Conservation (phyloP, 2,113 vertebrate genomes). For the Antechinus flavipes region DNA sequence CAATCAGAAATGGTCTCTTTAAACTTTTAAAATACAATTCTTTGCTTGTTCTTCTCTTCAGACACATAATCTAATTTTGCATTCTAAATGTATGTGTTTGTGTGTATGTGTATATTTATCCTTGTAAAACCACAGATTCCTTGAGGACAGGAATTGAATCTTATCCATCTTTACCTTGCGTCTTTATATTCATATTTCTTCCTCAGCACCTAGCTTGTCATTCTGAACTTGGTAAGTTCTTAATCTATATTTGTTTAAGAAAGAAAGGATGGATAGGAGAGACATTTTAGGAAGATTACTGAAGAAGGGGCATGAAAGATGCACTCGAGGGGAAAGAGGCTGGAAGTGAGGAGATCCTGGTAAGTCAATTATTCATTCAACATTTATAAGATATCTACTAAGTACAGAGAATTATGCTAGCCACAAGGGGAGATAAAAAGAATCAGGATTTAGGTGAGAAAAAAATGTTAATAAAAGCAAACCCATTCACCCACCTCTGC, state of each 20-base stretch:
- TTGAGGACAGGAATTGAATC: not conserved
- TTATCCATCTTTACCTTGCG: not conserved
- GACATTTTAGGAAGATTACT: not conserved
- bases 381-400: not conserved
- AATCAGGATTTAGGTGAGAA: not conserved
- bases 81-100: not conserved
- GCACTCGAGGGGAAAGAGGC: not conserved
- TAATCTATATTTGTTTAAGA: not conserved
- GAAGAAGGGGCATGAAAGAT: not conserved
- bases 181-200: not conserved
- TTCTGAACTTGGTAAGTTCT: not conserved
- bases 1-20: not conserved
- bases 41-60: not conserved
- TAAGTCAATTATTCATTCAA: not conserved
- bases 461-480: not conserved
- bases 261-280: not conserved
- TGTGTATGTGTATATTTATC: not conserved
- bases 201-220: not conserved
- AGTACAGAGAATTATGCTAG: not conserved
- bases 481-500: too few relatives aligned
- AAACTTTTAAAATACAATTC: not conserved
- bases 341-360: not conserved
- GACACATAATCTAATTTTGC: not conserved
- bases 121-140: not conserved
- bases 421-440: not conserved